Percentiles rank a stretch among this genome's conserved stretches.
Conservation (phyloP, 1,140 invertebrate species). For the Bombus terrestris region DNA sequence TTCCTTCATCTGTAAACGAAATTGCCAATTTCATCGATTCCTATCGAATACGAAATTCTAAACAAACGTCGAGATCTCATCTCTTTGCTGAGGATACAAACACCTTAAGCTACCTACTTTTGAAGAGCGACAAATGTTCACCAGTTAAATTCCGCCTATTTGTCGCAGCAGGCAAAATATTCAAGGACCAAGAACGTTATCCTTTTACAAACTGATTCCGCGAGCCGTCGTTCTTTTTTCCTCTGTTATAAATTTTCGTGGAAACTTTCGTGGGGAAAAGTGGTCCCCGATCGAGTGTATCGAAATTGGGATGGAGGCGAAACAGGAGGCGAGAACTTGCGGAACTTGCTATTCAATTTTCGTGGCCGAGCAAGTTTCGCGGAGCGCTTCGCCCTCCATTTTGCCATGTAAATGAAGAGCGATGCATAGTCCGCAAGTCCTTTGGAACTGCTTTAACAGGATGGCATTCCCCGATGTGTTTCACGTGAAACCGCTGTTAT, state of each 20-base stretch:
- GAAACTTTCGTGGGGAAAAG: background rate
- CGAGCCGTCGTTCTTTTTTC: too few relatives aligned
- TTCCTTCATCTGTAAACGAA: too few relatives aligned
- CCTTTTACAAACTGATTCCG: too few relatives aligned
- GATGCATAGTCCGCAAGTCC: background rate
- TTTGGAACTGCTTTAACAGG: background rate
- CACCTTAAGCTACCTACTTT: background rate
- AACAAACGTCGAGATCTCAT: background rate
- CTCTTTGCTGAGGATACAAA: background rate
- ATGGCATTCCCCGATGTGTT: background rate
- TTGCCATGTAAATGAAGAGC: background rate
- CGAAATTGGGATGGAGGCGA: background rate
- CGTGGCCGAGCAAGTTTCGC: background rate
- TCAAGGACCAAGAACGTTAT: too few relatives aligned
- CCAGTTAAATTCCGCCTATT: background rate
- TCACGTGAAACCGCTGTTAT: background rate
- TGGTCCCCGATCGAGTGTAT: background rate
- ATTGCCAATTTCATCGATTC: background rate
- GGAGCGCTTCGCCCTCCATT: background rate
- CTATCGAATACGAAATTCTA: too few relatives aligned
- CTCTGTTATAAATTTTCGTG: background rate
- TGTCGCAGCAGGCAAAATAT: too few relatives aligned
- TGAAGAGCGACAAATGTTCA: background rate
- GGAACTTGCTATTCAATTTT: constrained; percentile 23
- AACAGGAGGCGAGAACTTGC: background rate